Base-by-base conservation (phyloP, 2,797 vertebrate species). In the Gallinago solitaria region DNA sequence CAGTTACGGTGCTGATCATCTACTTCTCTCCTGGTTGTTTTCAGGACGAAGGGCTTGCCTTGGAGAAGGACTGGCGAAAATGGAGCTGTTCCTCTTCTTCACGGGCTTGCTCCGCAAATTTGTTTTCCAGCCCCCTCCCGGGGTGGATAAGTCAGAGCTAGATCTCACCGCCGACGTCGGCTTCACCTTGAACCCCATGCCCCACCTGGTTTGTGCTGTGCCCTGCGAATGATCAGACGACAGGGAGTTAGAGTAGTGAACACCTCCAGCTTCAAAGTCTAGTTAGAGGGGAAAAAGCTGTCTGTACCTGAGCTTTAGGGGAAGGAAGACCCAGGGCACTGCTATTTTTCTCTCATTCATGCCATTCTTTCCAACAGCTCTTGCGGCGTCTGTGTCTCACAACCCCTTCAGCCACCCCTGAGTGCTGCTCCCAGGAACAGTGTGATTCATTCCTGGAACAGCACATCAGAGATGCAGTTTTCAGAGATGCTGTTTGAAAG, bases 51-150 rank as follows among this genome's bases (percentile, higher is more conserved):
- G 97, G 35, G 91, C 91, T 91, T 98, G 98, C 60, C 48, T 97
- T 56, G 98, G 98, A 27, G 97, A 98, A 94, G 95, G 97, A 74
- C 96, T 98, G 79, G 98, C 98, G 92, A 98, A 83, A 80, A 98
- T 97, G 97, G 98, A 98, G 87, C 95, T 98, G 74, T 98, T 98
- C 77, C 95, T 98, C 75, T 98, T 98, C 95, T 98, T 98, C 15
- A 70, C 97, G 6, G 97, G 98, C 15, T 95, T 98, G 63, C 96
- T 98, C 41, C 97, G 98, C 84, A 98, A 71, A 86, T 98, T 98
- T 88, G 76, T 91, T 71, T 98, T 98, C 90, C 93, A 90, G 1
- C 94, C 96, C 16, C 86, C 97, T 64, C 95, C 97, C 28, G 97
- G 97, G 53, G 89, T 98, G 73, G 96, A 96, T 68, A 97, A 91